Conservation (phyloP, 2,797 vertebrate species). For the Brotogeris chrysoptera region DNA sequence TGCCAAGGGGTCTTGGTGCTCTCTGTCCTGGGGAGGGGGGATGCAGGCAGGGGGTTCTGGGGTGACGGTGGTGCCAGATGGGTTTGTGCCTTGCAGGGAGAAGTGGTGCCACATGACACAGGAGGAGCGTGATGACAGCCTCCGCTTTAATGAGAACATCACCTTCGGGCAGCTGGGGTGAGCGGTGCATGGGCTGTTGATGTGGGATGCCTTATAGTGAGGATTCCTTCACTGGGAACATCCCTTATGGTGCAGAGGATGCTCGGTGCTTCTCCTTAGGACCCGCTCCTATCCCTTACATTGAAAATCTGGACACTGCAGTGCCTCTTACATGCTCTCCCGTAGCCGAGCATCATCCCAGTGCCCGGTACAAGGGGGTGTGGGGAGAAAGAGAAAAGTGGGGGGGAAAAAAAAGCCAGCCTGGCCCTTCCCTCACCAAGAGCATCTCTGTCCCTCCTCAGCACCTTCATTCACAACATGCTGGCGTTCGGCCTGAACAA, state of each 20-base stretch:
- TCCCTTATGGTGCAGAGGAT: too few species aligned
- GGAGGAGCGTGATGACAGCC: slow-evolving; percentile 92
- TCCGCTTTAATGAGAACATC: slow-evolving; percentile 95
- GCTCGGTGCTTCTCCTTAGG: background rate
- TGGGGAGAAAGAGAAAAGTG: background rate
- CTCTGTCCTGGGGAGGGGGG: background rate
- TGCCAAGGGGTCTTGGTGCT: background rate
- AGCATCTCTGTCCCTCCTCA: slow-evolving; percentile 62
- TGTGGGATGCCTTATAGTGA: background rate
- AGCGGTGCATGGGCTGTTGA: background rate
- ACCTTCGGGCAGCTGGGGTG: slow-evolving; percentile 97
- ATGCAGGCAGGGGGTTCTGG: background rate
- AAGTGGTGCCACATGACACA: slow-evolving; percentile 98
- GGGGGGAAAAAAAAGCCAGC: background rate
- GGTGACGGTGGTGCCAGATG: background rate
- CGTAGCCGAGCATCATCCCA: background rate
- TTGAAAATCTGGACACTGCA: rapidly evolving
- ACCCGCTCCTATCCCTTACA: background rate
- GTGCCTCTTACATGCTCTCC: rapidly evolving
- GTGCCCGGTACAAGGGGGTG: rapidly evolving
- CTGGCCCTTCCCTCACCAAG: background rate
- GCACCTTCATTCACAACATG: slow-evolving; percentile 98
- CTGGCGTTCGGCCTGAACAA: slow-evolving; percentile 92
- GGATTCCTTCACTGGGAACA: rapidly evolving
- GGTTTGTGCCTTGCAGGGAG: slow-evolving; percentile 82